Evolutionary conservation across 2,888 invertebrate genomes (phyloP).

Genomic region (Sisyra terminalis): DNA sequence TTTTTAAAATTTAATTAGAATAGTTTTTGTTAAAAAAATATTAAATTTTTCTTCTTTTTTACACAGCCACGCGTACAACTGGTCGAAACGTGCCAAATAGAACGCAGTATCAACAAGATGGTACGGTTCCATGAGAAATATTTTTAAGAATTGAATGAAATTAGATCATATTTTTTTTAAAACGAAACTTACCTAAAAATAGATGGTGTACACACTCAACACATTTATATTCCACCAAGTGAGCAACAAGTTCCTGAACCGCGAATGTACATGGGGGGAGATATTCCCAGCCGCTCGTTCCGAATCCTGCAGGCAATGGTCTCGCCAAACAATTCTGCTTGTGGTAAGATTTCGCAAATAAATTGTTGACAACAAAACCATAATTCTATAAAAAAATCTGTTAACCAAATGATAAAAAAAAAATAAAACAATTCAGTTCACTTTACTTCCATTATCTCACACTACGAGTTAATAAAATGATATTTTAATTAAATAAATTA

Average conservation of each 20-base stretch:
- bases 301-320: slow-evolving; percentile 68
- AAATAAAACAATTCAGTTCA: slow-evolving; percentile 1
- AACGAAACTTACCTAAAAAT: neutral
- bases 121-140: neutral
- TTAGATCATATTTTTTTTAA: too few species aligned
- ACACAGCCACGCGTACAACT: too few species aligned
- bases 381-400: slow-evolving; percentile 4
- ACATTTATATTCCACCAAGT: slow-evolving; percentile 39
- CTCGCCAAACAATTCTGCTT: slow-evolving; percentile 37
- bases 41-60: too few species aligned
- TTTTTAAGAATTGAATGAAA: neutral
- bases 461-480: too few species aligned
- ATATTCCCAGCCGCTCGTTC: slow-evolving; percentile 68
- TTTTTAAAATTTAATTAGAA: too few species aligned
- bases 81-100: too few species aligned
- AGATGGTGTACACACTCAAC: slow-evolving; percentile 19
- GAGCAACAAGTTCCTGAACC: slow-evolving; percentile 50
- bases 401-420: too few species aligned
- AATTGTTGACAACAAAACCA: slow-evolving; percentile 3
- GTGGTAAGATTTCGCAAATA: slow-evolving; percentile 31
- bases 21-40: too few species aligned
- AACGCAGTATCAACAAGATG: neutral
- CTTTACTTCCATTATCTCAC: too few species aligned
- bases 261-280: slow-evolving; percentile 56
- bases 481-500: too few species aligned